These are phyloP conservation scores for Sylvicola fuscatus DNA, from an alignment of 2,888 invertebrate genomes.

Conservation along the genomic window DNA sequence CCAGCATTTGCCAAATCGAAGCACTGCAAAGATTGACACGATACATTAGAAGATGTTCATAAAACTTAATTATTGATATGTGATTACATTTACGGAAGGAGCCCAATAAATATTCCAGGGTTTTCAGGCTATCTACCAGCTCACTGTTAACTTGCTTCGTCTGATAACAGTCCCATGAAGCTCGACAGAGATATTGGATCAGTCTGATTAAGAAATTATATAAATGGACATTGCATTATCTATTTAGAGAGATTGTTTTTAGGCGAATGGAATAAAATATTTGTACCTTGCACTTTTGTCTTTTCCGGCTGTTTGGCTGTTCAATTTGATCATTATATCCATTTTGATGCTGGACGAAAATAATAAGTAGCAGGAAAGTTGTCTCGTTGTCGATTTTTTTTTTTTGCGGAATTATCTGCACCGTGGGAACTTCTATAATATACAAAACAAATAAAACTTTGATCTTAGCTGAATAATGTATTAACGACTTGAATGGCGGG, in stretches of 20 bases:
- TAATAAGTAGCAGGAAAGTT: not conserved
- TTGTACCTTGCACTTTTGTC: constrained; percentile 23
- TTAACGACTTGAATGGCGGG: too few relatives aligned
- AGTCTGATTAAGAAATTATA: constrained; percentile 38
- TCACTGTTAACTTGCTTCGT: constrained; percentile 34
- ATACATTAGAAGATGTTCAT: constrained; percentile 1
- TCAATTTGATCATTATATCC: constrained; percentile 21
- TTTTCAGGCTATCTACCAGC: constrained; percentile 53
- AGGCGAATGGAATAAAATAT: not conserved
- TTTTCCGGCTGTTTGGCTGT: constrained; percentile 19
- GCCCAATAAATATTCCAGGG: constrained; percentile 61
- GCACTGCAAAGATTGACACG: constrained; percentile 38
- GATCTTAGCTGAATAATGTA: too few relatives aligned
- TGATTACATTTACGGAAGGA: constrained; percentile 65
- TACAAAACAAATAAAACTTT: too few relatives aligned
- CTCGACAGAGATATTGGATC: constrained; percentile 60
- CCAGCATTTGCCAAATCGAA: constrained; percentile 66
- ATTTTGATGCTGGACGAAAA: constrained; percentile 9
- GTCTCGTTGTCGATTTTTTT: too few relatives aligned
- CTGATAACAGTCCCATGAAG: constrained; percentile 57
- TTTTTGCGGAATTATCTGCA: too few relatives aligned
- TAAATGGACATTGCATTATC: too few relatives aligned
- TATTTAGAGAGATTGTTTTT: not conserved
- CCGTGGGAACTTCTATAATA: too few relatives aligned
- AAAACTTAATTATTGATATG: constrained; percentile 1